Evolutionary conservation across 37 sponge, comb jelly and placozoan genomes (phyloP).

Genomic region (Cliona cf. orientalis): DNA sequence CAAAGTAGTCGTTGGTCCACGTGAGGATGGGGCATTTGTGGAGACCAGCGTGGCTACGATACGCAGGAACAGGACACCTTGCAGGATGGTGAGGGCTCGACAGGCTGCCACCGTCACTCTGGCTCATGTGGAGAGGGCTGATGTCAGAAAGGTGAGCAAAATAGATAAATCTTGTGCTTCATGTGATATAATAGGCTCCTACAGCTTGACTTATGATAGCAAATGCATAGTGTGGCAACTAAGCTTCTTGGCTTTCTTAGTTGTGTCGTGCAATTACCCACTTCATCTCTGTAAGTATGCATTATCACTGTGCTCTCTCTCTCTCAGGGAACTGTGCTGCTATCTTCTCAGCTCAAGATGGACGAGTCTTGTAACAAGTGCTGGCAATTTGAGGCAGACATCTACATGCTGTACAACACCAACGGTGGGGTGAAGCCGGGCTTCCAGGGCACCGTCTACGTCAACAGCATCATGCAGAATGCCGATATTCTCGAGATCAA

Average conservation of each 20-base stretch:
- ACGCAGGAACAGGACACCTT: constrained; percentile 84
- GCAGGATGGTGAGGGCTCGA: constrained; percentile 87
- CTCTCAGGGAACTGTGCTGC: constrained; percentile 81
- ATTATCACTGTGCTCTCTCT: not conserved
- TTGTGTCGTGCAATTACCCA: no score
- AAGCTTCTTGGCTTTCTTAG: no score
- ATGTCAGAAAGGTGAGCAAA: constrained; percentile 69
- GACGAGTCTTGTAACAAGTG: constrained; percentile 57
- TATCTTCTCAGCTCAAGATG: constrained; percentile 28
- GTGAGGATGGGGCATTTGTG: constrained; percentile 64
- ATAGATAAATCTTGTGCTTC: not conserved
- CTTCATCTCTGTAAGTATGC: no score
- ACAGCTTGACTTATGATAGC: no score
- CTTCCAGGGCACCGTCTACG: constrained; percentile 80
- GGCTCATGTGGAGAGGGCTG: constrained; percentile 50
- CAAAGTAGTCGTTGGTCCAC: constrained; percentile 79
- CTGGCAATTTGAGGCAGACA: constrained; percentile 79
- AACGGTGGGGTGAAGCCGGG: constrained; percentile 58
- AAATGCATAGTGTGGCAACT: no score
- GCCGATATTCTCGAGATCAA: constrained; percentile 61
- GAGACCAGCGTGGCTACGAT: constrained; percentile 73
- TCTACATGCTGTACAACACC: constrained; percentile 69
- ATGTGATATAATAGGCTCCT: not conserved
- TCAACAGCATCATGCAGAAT: constrained; percentile 81
- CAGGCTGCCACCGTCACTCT: constrained; percentile 92